Evolutionary conservation across 1,140 invertebrate species (phyloP).

Genomic region (Amyelois transitella): DNA sequence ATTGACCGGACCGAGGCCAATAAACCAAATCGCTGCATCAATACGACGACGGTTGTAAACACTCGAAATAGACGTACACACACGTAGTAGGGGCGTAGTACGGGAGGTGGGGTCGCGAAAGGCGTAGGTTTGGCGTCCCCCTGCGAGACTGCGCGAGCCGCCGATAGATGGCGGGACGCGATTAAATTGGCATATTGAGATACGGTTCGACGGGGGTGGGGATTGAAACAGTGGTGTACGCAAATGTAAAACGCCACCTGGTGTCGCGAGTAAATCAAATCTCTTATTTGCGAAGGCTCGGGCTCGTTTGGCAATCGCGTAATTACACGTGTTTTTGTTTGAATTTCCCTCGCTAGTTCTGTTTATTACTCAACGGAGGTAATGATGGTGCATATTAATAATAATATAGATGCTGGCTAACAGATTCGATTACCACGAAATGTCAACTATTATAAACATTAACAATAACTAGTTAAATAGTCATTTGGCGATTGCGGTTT

Average conservation of each 20-base stretch:
- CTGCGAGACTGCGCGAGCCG: conserved; percentile 7
- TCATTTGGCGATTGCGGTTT: too few species aligned
- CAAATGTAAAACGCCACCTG: conserved; percentile 2
- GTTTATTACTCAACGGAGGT: too few species aligned
- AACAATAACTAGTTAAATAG: too few species aligned
- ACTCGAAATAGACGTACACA: conserved; percentile 7
- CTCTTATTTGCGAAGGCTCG: neutral
- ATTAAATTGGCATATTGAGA: conserved; percentile 53
- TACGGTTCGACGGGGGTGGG: conserved; percentile 23
- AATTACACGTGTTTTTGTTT: neutral
- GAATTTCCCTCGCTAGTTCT: too few species aligned
- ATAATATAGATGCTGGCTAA: too few species aligned
- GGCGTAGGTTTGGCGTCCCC: too few species aligned
- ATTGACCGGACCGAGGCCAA: conserved; percentile 12
- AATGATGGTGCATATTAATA: too few species aligned
- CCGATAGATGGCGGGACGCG: conserved; percentile 57
- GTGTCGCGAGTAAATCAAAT: conserved; percentile 6
- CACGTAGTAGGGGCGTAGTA: conserved; percentile 32
- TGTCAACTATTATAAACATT: too few species aligned
- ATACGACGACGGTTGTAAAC: conserved; percentile 32
- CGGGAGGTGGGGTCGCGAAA: conserved; percentile 2
- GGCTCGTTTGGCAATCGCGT: neutral
- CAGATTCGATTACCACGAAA: too few species aligned
- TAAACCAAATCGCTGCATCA: conserved; percentile 30
- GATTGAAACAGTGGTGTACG: conserved; percentile 25